Evolutionary conservation across 2,797 vertebrate species (phyloP).

Genomic region (Stomatorhinus walkeri): DNA sequence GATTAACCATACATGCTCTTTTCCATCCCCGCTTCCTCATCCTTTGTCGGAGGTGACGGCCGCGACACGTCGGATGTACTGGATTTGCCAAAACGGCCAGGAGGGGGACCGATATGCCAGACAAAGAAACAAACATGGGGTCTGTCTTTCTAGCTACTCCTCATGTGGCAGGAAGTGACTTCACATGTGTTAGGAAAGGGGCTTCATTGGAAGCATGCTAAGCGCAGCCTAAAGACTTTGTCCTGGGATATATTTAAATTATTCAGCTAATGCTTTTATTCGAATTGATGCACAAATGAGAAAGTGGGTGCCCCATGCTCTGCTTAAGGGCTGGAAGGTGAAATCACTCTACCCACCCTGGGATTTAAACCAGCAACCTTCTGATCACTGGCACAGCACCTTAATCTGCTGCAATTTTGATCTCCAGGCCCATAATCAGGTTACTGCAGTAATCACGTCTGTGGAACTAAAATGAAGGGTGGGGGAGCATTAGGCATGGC

Average conservation of each 20-base stretch:
- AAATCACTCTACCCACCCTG: not conserved
- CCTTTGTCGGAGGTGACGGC: not conserved
- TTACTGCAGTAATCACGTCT: not conserved
- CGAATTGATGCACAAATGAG: not conserved
- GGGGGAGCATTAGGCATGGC: not conserved
- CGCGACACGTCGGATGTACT: not conserved
- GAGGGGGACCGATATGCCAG: not conserved
- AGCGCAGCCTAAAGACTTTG: not conserved
- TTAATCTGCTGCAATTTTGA: not conserved
- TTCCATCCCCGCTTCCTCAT: not conserved
- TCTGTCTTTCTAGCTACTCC: not conserved
- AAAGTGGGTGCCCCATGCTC: not conserved
- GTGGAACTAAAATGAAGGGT: not conserved
- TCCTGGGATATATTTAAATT: not conserved
- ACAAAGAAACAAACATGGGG: not conserved
- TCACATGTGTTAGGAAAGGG: not conserved
- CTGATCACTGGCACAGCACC: not conserved
- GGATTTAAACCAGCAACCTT: not conserved
- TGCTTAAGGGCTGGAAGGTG: not conserved
- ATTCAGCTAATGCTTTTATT: not conserved
- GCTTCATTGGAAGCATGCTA: not conserved
- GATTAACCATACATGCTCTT: not conserved
- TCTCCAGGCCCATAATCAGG: not conserved
- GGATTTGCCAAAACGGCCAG: not conserved
- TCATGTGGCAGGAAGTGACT: not conserved